Evolutionary conservation across 1,140 invertebrate species (phyloP).

Genomic region (Colletes gigas): DNA sequence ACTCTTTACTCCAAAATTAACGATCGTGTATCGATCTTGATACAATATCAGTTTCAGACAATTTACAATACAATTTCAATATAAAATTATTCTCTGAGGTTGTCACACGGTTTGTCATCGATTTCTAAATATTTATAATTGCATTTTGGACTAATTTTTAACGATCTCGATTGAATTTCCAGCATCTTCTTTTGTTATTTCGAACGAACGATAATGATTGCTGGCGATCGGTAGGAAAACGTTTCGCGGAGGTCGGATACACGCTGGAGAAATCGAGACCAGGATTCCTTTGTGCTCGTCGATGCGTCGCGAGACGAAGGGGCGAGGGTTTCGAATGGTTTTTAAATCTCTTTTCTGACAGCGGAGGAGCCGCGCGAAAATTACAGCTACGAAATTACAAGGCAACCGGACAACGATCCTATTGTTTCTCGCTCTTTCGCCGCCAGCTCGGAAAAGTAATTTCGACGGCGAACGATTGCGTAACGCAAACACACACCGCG

Average conservation of each 20-base stretch:
- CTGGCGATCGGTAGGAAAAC: background rate
- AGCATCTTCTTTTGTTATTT: no score
- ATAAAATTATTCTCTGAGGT: no score
- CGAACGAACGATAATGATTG: no score
- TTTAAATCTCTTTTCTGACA: conserved; percentile 5
- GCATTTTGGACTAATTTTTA: no score
- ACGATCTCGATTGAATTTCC: no score
- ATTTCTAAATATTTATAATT: no score
- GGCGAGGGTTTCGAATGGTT: background rate
- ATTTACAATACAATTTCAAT: no score
- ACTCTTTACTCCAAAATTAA: no score
- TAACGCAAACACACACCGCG: conserved; percentile 21
- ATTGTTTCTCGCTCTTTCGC: conserved; percentile 25
- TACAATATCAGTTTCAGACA: no score
- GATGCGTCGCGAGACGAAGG: background rate
- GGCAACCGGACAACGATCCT: conserved; percentile 33
- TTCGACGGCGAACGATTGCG: conserved; percentile 61
- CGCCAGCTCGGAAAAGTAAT: conserved; percentile 51
- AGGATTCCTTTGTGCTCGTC: background rate
- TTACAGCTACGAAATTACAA: conserved; percentile 57
- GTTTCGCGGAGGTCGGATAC: background rate
- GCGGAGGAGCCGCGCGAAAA: conserved; percentile 38
- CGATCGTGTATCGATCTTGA: no score
- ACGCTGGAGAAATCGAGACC: background rate
- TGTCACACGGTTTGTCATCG: no score